A percentile compares a stretch with the other conserved stretches of the same genome.
phyloP scores from a whole-genome alignment of 2,113 vertebrate species.

The Casuarius casuarius region DNA sequence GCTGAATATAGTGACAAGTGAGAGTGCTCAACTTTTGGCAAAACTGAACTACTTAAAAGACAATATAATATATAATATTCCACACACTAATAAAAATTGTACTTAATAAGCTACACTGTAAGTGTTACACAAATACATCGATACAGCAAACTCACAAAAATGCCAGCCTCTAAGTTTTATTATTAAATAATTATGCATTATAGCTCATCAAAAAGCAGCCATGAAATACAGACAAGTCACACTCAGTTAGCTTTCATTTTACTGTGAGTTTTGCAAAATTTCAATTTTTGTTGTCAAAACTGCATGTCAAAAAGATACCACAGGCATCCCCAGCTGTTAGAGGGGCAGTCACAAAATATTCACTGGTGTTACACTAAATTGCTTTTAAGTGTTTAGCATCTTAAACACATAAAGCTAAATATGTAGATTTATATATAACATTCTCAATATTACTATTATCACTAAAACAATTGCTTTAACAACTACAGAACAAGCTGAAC shows the following conservation, averaged over 20 bases:
- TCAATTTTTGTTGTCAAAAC: not conserved
- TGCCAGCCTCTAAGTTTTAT: not conserved
- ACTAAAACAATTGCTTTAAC: not conserved
- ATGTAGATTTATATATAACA: not conserved
- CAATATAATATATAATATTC: not conserved
- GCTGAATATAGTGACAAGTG: not conserved
- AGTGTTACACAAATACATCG: not conserved
- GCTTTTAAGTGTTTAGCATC: not conserved
- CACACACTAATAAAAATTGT: not conserved
- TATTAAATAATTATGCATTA: not conserved
- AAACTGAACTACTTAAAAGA: not conserved
- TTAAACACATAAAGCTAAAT: not conserved
- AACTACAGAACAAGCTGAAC: not conserved
- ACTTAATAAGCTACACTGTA: not conserved
- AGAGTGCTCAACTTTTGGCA: not conserved
- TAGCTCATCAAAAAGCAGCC: fast-evolving
- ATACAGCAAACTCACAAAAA: not conserved
- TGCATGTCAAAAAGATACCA: not conserved
- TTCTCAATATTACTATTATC: not conserved
- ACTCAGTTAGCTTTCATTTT: not conserved
- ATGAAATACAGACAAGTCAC: not conserved
- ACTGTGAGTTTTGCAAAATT: not conserved
- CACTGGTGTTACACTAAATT: not conserved
- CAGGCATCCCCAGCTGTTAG: not conserved
- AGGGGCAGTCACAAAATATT: not conserved